These are phyloP conservation scores for Microtus montanus DNA, from an alignment of 2,113 vertebrate species.

Conservation along the genomic window DNA sequence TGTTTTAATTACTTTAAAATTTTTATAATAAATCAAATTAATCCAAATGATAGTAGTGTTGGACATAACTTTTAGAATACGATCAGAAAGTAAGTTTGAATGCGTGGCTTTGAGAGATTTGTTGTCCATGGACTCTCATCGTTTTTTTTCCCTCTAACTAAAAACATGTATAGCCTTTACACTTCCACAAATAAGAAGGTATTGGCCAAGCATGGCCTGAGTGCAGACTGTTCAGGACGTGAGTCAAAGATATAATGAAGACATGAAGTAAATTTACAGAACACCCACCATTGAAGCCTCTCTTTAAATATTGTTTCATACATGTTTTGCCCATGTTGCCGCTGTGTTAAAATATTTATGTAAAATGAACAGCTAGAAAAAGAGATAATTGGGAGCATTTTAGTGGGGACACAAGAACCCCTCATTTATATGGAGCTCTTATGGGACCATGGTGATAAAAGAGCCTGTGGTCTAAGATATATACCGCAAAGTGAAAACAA, in stretches of 20 bases:
- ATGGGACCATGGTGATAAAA: not conserved
- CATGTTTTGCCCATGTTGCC: not conserved
- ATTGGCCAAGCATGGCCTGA: not conserved
- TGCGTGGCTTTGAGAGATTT: not conserved
- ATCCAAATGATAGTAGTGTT: not conserved
- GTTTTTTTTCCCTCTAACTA: not conserved
- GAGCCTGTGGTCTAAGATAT: not conserved
- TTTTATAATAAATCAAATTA: not conserved
- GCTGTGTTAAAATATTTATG: not conserved
- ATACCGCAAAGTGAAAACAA: not conserved
- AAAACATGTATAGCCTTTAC: not conserved
- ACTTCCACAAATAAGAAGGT: not conserved
- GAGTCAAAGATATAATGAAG: not conserved
- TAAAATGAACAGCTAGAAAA: not conserved
- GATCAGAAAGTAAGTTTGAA: not conserved
- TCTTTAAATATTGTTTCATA: not conserved
- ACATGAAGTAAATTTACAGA: conserved; percentile 5
- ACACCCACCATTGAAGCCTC: not conserved
- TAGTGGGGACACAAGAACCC: not conserved
- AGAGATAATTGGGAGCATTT: not conserved
- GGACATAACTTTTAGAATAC: not conserved
- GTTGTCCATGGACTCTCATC: not conserved
- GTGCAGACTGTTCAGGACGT: not conserved
- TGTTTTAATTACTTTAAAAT: not conserved
- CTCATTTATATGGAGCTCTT: not conserved